Evolutionary conservation across 2,888 invertebrate species (phyloP).

Genomic region (Gnatocerus cornutus): DNA sequence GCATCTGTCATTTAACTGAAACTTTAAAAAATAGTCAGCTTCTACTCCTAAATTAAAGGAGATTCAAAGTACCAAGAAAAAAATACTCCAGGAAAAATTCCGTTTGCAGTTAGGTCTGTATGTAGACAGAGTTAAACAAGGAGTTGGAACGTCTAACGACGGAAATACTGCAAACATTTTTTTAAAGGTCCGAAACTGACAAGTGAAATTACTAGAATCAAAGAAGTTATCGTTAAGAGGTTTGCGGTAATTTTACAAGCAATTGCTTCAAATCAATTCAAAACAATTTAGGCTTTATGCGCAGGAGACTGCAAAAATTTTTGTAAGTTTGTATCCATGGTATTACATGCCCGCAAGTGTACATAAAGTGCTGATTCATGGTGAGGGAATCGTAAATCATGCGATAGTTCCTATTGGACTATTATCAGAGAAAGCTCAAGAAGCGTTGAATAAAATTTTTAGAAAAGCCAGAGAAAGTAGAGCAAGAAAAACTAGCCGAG

Average conservation of each 20-base stretch:
- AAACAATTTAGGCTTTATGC: constrained; percentile 53
- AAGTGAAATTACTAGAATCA: constrained; percentile 12
- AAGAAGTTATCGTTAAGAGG: constrained; percentile 26
- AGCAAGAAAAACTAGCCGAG: no score
- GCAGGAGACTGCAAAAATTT: constrained; percentile 56
- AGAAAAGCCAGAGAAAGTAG: no score
- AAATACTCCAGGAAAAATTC: no score
- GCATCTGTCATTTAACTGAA: no score
- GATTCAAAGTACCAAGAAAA: no score
- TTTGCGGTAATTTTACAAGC: constrained; percentile 44
- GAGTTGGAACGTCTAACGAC: background rate
- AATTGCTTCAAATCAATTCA: constrained; percentile 40
- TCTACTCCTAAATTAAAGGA: no score
- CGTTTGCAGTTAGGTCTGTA: background rate
- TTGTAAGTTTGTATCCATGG: constrained; percentile 61
- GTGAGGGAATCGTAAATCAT: constrained; percentile 56
- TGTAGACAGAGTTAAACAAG: constrained; percentile 1
- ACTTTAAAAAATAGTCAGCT: no score
- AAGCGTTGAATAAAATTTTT: no score
- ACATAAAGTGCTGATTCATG: constrained; percentile 62
- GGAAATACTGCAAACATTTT: constrained; percentile 10
- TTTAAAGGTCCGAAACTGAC: background rate
- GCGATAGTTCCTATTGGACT: constrained; percentile 57
- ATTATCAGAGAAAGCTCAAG: constrained; percentile 52
- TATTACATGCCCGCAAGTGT: constrained; percentile 62